Evolutionary conservation across 2,888 invertebrate genomes (phyloP).

Genomic region (Nephrocerus scutellatus): DNA sequence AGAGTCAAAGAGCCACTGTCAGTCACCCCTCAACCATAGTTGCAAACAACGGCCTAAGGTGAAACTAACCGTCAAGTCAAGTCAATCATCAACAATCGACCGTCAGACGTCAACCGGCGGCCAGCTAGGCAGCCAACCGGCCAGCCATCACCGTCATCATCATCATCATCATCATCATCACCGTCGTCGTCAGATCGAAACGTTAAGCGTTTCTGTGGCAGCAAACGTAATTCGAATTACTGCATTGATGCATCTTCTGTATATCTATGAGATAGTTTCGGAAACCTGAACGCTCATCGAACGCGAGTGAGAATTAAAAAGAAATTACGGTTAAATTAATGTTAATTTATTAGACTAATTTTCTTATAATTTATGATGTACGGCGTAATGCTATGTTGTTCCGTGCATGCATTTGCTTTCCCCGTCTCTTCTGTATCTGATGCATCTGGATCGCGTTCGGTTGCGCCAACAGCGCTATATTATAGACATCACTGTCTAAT

Average conservation of each 20-base stretch:
- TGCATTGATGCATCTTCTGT: too few species aligned
- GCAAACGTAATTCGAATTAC: too few species aligned
- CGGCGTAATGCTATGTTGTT: too few species aligned
- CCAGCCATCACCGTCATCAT: neutral
- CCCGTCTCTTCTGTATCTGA: neutral
- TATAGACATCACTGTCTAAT: neutral
- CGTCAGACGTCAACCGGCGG: constrained; percentile 11
- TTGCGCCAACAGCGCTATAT: neutral
- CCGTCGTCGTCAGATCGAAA: too few species aligned
- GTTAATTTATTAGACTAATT: constrained; percentile 24
- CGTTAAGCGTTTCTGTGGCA: too few species aligned
- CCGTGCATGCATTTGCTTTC: neutral
- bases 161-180: constrained; percentile 2
- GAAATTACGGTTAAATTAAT: constrained; percentile 23
- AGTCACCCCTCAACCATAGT: too few species aligned
- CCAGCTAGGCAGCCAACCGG: neutral
- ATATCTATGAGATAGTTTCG: too few species aligned
- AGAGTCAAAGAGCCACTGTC: too few species aligned
- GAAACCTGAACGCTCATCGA: too few species aligned
- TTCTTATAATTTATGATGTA: constrained; percentile 22
- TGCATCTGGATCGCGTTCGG: neutral
- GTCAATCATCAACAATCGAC: too few species aligned
- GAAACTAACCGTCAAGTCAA: too few species aligned
- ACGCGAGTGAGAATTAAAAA: constrained; percentile 22
- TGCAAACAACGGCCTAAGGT: too few species aligned